A percentile compares a stretch with the other conserved stretches of the same genome.
Evolutionary conservation across 64 coral and sea anemone genomes (phyloP).

Genomic region (Astreopora myriophthalma): DNA sequence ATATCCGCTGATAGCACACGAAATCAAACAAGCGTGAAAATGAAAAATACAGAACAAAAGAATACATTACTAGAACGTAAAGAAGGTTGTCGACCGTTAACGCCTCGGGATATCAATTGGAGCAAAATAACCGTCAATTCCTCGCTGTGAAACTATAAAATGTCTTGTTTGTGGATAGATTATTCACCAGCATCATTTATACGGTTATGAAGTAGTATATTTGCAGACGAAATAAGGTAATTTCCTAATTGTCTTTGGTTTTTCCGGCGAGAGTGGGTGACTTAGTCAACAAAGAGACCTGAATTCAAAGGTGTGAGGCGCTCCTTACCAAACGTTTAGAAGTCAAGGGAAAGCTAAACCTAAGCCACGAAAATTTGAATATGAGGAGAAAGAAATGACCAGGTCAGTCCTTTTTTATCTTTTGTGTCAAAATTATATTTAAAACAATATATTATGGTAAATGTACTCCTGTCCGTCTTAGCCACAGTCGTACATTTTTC

Average conservation of each 20-base stretch:
- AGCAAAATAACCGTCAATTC: slow-evolving; percentile 8
- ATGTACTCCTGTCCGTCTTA: background rate
- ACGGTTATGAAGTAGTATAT: background rate
- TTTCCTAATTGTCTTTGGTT: background rate
- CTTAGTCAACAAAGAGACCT: background rate
- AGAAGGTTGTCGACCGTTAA: slow-evolving; percentile 26
- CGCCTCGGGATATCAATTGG: background rate
- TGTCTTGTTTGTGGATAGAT: background rate
- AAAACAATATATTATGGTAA: background rate
- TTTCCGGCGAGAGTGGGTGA: slow-evolving; percentile 33
- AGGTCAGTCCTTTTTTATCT: background rate
- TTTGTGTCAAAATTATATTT: background rate
- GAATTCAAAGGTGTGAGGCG: background rate
- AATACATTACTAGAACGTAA: slow-evolving; percentile 21
- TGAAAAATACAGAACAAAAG: slow-evolving; percentile 23
- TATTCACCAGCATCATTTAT: background rate
- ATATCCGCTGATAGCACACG: background rate
- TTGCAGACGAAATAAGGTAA: background rate
- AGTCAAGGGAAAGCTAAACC: background rate
- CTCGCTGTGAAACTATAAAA: background rate
- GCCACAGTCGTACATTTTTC: background rate
- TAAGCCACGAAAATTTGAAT: background rate
- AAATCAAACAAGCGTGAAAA: slow-evolving; percentile 44
- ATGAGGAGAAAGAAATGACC: background rate
- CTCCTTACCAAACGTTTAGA: background rate